Evolutionary conservation across 2,888 invertebrate genomes (phyloP).

Genomic region (Andricus curvator): DNA sequence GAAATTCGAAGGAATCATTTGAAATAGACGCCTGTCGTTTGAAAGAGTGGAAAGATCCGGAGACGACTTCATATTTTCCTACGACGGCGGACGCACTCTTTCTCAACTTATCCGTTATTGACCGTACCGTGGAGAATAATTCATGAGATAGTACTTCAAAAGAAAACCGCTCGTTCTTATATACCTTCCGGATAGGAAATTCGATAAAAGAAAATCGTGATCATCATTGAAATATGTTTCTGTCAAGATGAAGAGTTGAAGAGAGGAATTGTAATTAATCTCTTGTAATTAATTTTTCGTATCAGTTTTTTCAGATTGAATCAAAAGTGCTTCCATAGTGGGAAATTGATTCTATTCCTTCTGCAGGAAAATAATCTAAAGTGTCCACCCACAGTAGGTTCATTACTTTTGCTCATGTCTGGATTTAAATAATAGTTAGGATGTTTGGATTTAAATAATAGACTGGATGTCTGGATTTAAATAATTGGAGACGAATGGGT

Average conservation of each 20-base stretch:
- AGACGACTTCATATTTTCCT: constrained; percentile 51
- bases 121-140: constrained; percentile 66
- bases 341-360: background rate
- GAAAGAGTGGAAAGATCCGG: constrained; percentile 20
- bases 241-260: constrained; percentile 18
- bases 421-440: background rate
- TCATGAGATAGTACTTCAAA: constrained; percentile 67
- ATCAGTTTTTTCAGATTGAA: too few species aligned
- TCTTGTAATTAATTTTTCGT: background rate
- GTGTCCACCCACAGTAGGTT: background rate
- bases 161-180: constrained; percentile 60
- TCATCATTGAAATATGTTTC: constrained; percentile 37
- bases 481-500: constrained; percentile 19
- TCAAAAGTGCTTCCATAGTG: background rate
- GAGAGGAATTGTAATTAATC: background rate
- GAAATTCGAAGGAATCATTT: constrained; percentile 28
- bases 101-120: constrained; percentile 69
- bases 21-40: constrained; percentile 30
- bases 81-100: constrained; percentile 47
- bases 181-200: constrained; percentile 61
- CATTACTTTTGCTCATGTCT: background rate
- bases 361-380: background rate
- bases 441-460: constrained; percentile 1
- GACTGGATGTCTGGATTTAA: constrained; percentile 21
- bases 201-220: constrained; percentile 60